A percentile compares a stretch with the other conserved stretches of the same genome.
These are phyloP conservation scores for Drosophila miranda DNA, from an alignment of 1,140 invertebrate species.

Conservation along the genomic window DNA sequence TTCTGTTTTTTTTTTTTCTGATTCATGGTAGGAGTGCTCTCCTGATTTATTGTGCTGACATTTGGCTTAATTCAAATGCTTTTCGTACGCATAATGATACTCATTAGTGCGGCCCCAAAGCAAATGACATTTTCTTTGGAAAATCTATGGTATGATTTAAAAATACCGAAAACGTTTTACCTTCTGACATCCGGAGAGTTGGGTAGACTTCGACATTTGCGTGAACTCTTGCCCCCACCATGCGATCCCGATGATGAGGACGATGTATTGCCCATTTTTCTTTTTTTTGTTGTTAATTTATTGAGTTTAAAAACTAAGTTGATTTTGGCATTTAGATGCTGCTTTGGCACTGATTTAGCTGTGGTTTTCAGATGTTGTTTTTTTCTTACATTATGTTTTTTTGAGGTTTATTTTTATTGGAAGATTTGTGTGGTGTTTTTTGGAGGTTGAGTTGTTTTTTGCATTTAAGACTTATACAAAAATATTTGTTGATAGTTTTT, in stretches of 20 bases:
- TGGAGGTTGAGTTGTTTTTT: not conserved
- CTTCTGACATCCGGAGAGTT: slow-evolving; percentile 87
- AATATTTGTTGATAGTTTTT: slow-evolving; percentile 5
- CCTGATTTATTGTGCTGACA: slow-evolving; percentile 73
- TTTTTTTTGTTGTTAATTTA: slow-evolving; percentile 17
- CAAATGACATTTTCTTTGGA: slow-evolving; percentile 32
- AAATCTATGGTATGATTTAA: slow-evolving; percentile 12
- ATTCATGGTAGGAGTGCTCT: slow-evolving; percentile 13
- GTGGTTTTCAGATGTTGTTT: slow-evolving; percentile 2
- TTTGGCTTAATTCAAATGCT: slow-evolving; percentile 64
- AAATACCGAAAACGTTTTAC: slow-evolving; percentile 68
- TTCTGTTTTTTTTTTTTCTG: not conserved
- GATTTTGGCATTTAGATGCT: slow-evolving; percentile 66
- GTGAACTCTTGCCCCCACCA: slow-evolving; percentile 63
- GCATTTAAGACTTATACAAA: not conserved
- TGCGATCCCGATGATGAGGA: slow-evolving; percentile 77
- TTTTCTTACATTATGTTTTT: slow-evolving; percentile 23
- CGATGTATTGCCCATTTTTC: slow-evolving; percentile 84
- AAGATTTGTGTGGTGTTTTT: not conserved
- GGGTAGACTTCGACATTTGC: slow-evolving; percentile 86
- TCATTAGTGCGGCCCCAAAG: slow-evolving; percentile 53
- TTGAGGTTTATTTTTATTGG: not conserved
- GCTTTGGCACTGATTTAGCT: slow-evolving; percentile 63
- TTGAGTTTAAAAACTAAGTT: slow-evolving; percentile 31
- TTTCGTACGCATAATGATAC: slow-evolving; percentile 53